Evolutionary conservation across 2,888 invertebrate genomes (phyloP), one percentile per base, ranked within the genome.

Genomic region (Lingula anatina): DNA sequence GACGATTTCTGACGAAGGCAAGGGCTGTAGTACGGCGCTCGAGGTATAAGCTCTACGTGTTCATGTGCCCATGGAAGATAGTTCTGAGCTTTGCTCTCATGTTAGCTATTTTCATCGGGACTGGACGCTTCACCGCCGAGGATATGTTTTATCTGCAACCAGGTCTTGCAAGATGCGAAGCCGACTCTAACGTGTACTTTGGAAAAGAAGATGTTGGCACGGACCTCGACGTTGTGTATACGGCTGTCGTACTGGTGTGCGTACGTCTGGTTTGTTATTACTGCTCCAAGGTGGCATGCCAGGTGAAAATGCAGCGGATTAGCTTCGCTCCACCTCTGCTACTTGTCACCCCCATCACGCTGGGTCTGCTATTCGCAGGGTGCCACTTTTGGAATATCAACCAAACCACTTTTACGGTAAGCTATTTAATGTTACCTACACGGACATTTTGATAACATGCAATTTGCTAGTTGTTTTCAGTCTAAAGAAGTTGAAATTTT

Each of bases 301-400:
- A 94, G 80, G 93, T 95, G 67, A 85, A 93, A 66, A 95, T 97
- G 60, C 97, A 97, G 81, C 89, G 93, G 23, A 92, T 95, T 81
- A 93, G 95, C 72, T 96, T 94, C 71, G 94, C 97, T 0, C 90
- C 97, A 64, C 96, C 97, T 0, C 88, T 97, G 5, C 91, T 90
- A 76, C 83, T 97, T 55, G 89, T 92, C 0, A 90, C 94, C 49
- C 96, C 96, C 0, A 83, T 93, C 15, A 86, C 90, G 1, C 88
- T 95, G 23, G 90, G 91, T 3, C 75, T 92, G 46, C 80, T 94
- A 61, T 90, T 93, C 58, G 87, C 90, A 9, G 88, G 88, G 3
- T 94, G 94, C 65, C 92, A 93, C 40, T 81, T 93, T 28, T 84
- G 92, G 56, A 86, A 86, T 56, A 87, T 86, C 15, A 89, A 93